phyloP scores from a whole-genome alignment of 2,888 invertebrate genomes.

The Diaperis boleti region DNA sequence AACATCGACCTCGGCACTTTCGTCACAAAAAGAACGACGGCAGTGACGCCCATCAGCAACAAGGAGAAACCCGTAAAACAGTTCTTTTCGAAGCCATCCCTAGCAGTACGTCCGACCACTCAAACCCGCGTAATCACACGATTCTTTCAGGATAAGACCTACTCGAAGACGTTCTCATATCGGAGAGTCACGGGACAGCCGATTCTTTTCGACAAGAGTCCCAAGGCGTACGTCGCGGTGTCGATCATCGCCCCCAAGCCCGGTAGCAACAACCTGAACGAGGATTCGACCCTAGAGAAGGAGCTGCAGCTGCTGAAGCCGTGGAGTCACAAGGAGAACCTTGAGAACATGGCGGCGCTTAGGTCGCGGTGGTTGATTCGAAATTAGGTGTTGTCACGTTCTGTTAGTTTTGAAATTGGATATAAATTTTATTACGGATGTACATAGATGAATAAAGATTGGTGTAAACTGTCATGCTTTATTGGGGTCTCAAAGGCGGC shows the following conservation, averaged over 20 bases:
- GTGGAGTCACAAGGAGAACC: constrained; percentile 62
- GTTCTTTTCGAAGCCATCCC: no score
- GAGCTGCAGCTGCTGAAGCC: constrained; percentile 64
- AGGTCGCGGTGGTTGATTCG: constrained; percentile 60
- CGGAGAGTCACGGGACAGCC: constrained; percentile 64
- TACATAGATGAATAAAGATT: no score
- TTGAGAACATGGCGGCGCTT: constrained; percentile 60
- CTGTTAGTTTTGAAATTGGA: no score
- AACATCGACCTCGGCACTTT: background rate
- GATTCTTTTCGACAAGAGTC: constrained; percentile 60
- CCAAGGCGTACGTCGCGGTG: constrained; percentile 65
- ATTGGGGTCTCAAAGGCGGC: no score
- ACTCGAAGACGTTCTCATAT: constrained; percentile 64
- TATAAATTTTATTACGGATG: no score
- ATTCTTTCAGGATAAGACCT: constrained; percentile 51
- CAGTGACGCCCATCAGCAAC: background rate
- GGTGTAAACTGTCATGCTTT: no score
- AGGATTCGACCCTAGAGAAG: constrained; percentile 59
- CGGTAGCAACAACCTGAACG: constrained; percentile 46
- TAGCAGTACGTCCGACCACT: no score
- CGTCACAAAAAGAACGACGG: background rate
- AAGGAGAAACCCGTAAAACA: background rate
- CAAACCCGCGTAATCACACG: no score
- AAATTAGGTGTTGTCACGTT: no score
- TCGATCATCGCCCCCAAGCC: constrained; percentile 64